Conservation (phyloP, 1,140 invertebrate genomes). For the Drosophila equinoxialis region DNA sequence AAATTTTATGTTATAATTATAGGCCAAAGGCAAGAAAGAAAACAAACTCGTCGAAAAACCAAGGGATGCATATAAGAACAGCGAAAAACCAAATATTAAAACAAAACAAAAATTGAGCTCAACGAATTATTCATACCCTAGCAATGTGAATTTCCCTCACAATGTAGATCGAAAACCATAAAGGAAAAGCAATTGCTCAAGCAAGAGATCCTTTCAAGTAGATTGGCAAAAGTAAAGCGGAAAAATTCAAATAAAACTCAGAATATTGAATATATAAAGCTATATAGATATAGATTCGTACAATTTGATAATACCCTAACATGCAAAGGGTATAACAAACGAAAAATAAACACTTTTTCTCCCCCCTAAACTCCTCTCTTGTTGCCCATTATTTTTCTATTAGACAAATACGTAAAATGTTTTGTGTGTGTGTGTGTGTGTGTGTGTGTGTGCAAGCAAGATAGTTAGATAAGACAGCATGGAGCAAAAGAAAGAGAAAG, state of each 20-base stretch:
- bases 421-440: constrained; percentile 1
- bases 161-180: no score
- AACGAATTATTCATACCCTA: not conserved
- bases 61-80: constrained; percentile 41
- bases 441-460: constrained; percentile 6
- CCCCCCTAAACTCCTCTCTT: constrained; percentile 19
- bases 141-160: not conserved
- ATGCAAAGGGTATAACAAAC: constrained; percentile 1
- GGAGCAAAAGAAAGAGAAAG: not conserved
- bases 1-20: constrained; percentile 76
- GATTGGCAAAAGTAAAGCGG: no score
- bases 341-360: constrained; percentile 4
- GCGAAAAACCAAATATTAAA: not conserved
- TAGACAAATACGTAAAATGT: constrained; percentile 62
- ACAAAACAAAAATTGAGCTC: constrained; percentile 46
- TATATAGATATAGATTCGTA: no score
- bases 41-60: constrained; percentile 14
- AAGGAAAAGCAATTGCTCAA: not conserved
- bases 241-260: no score
- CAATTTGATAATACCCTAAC: not conserved
- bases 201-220: not conserved
- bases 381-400: constrained; percentile 70
- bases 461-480: constrained; percentile 14
- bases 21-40: constrained; percentile 35
- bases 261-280: no score